phyloP scores from a whole-genome alignment of 2,888 invertebrate species.

The Brenthis ino region DNA sequence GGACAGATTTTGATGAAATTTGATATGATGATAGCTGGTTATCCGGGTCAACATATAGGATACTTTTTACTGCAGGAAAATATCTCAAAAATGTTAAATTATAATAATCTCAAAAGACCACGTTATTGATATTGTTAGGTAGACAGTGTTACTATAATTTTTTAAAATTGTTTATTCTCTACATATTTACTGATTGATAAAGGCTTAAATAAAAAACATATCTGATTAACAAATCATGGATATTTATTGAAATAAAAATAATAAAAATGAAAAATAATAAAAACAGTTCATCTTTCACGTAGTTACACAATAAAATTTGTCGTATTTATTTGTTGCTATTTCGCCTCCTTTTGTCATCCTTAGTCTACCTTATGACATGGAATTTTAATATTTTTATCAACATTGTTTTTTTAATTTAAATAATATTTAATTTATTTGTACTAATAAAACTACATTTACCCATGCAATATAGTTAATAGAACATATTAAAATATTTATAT shows the following conservation, averaged over 20 bases:
- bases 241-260: slow-evolving; percentile 83
- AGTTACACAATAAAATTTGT: slow-evolving; percentile 81
- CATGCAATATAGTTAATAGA: slow-evolving; percentile 4
- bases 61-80: too few species aligned
- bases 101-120: too few species aligned
- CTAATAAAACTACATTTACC: slow-evolving; percentile 36
- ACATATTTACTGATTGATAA: neutral
- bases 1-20: too few species aligned
- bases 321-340: slow-evolving; percentile 71
- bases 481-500: neutral
- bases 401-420: slow-evolving; percentile 18
- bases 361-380: slow-evolving; percentile 30
- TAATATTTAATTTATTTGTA: slow-evolving; percentile 31
- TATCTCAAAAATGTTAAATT: too few species aligned
- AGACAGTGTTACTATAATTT: too few species aligned
- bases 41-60: too few species aligned
- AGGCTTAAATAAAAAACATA: slow-evolving; percentile 60
- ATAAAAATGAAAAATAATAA: slow-evolving; percentile 83
- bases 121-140: too few species aligned
- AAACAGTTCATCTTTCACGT: slow-evolving; percentile 81
- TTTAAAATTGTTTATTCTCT: neutral
- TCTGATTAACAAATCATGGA: slow-evolving; percentile 81
- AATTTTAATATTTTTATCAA: slow-evolving; percentile 13
- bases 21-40: too few species aligned
- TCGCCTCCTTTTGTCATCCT: slow-evolving; percentile 63